Base-by-base conservation (phyloP, 2,797 vertebrate genomes). In the Carapus acus region DNA sequence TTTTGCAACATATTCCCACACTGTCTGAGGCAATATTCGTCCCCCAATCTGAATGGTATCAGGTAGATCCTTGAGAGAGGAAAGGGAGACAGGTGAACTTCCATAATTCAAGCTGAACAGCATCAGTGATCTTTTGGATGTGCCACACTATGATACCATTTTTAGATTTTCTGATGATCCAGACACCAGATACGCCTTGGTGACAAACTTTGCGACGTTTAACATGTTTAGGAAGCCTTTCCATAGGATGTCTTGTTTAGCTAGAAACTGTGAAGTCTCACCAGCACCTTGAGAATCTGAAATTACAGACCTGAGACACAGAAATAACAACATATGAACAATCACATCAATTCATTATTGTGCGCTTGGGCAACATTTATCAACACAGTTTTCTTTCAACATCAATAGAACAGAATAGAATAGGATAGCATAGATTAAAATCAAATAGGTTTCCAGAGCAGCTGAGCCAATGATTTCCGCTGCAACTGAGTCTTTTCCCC, bases 201-300 rank as follows among this genome's bases (percentile, higher is more conserved):
- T 96, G 76, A 94, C 91, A 83, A 99, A 98, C 79, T 98, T 99
- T 19, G 96, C 91, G 51, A 99, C 93, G 8, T 86, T 90, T 4
- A 94, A 88, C 96, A 99, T 98, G 83, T 96, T 98, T 68, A 99
- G 89, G 71, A 97, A 99, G 62, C 96, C 96, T 88, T 98, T 99
- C 96, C 96, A 99, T 59, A 97, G 66, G 20, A 91, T 88, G 62
- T 79, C 89, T 75, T 94, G 90, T 39, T 91, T 94, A 43, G 92
- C 89, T 38, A 96, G 85, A 50, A 96, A 98, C 62, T 88, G 76
- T 33, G 83, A 65, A 0, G 93, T 96, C 40, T 92, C 92, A 12
- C 84, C 87, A 67, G 91, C 90, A 34, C 83, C 77, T 46, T 88
- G 81, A 1, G 88, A 84, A 43, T 84, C 83, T 8, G 88, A 80